Evolutionary conservation across 1,140 invertebrate genomes (phyloP).

Genomic region (Atta colombica): DNA sequence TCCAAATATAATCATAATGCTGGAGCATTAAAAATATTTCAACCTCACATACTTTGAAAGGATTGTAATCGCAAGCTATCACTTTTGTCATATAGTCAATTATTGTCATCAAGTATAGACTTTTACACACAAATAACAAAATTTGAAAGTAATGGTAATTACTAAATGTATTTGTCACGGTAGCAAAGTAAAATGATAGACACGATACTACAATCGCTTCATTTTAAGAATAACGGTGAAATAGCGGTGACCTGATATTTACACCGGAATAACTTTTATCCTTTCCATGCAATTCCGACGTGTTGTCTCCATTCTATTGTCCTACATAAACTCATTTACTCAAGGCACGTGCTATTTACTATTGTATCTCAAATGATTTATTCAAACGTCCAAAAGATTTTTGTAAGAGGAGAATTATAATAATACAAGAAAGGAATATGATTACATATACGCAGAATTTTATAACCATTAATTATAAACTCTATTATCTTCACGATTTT

Average conservation of each 20-base stretch:
- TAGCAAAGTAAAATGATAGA: conserved; percentile 31
- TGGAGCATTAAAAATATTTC: conserved; percentile 13
- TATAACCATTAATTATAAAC: not conserved
- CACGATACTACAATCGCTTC: conserved; percentile 55
- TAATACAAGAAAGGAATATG: not conserved
- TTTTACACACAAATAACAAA: conserved; percentile 34
- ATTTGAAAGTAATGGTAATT: conserved; percentile 52
- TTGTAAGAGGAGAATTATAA: not conserved
- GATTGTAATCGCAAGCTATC: conserved; percentile 3
- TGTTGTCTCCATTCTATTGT: conserved; percentile 69
- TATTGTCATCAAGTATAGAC: not conserved
- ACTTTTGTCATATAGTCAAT: not conserved
- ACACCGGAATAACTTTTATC: conserved; percentile 76
- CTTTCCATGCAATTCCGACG: conserved; percentile 71
- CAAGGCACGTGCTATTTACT: conserved; percentile 45
- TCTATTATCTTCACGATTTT: not conserved
- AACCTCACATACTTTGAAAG: not conserved
- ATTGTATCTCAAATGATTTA: conserved; percentile 25
- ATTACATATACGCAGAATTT: not conserved
- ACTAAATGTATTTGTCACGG: conserved; percentile 39
- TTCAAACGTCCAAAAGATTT: not conserved
- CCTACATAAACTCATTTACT: conserved; percentile 68
- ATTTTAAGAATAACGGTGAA: conserved; percentile 70
- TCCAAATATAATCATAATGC: conserved; percentile 5
- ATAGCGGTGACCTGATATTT: conserved; percentile 74